Percentiles rank a stretch among this genome's conserved stretches.
Conservation (phyloP, 2,888 invertebrate species). For the Timema cristinae region DNA sequence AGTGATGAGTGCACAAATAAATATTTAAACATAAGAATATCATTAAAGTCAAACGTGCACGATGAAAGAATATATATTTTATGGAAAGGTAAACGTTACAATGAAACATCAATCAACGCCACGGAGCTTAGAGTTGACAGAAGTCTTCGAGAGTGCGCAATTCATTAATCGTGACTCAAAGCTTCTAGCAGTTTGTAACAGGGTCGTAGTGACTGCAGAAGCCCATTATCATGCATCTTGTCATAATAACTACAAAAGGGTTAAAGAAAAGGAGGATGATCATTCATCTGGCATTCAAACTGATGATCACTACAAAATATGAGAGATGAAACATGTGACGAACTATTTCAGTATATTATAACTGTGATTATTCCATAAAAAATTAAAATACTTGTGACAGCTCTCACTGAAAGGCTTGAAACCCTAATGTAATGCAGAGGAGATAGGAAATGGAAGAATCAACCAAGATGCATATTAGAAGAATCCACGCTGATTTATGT, state of each 20-base stretch:
- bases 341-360: not conserved
- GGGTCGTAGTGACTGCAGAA: no score
- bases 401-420: slow-evolving; percentile 2
- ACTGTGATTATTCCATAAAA: not conserved
- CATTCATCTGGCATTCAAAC: not conserved
- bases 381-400: not conserved
- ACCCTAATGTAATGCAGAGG: not conserved
- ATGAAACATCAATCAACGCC: not conserved
- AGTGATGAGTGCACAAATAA: not conserved
- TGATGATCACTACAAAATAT: not conserved
- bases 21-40: not conserved
- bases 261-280: not conserved
- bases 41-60: not conserved
- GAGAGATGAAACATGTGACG: not conserved
- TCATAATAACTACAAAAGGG: not conserved
- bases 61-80: slow-evolving; percentile 1
- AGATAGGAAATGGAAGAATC: not conserved
- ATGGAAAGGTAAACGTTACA: not conserved
- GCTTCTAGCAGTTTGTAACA: no score
- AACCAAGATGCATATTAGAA: not conserved
- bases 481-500: not conserved
- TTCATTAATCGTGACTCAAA: not conserved
- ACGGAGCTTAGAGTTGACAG: not conserved
- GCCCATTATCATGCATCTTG: no score
- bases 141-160: slow-evolving; percentile 7